Evolutionary conservation across 1,140 invertebrate species (phyloP), one percentile per base, ranked within the genome.

Genomic region (Apis laboriosa): DNA sequence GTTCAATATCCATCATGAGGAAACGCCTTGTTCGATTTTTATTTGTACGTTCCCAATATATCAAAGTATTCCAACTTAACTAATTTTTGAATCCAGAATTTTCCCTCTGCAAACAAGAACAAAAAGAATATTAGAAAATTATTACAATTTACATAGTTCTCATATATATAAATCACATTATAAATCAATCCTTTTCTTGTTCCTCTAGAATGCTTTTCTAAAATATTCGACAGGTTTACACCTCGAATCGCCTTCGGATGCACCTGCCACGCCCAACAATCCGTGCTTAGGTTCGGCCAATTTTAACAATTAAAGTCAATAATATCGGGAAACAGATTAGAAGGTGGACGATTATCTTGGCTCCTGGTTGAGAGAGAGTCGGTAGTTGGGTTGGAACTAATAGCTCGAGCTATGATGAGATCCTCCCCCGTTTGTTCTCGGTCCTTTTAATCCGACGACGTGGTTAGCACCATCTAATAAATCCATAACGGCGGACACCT

Each of bases 271-370:
- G n/a, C 19, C 28, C 17, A 53, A 63, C 17, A 5, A 13, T 3
- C 13, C 17, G n/a, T 9, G 13, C 34, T 21, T 11, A 24, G 9
- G 56, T 53, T 49, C 43, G 19, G 19, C 51, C 64, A 84, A 86
- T 84, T 80, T 85, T 12, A 87, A 90, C 85, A 90, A 90, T 89
- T 87, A 86, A 91, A 90, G 90, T 90, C 88, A 90, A 60, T 77
- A 84, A 90, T 86, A 90, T 86, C 74, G 79, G 76, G 83, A 90
- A 90, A 90, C 87, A 91, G 85, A 90, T 90, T 88, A 86, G 11
- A 51, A 60, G 15, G 9, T 60, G 19, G 53, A 67, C 1, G 15
- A 67, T 82, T 34, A 84, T 84, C 74, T 63, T 13, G 56, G 8
- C 12, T 43, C 13, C 3, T 60, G 34, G 34, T 34, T 28, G 1